Conservation (phyloP, 2,113 vertebrate genomes). For the Erythrolamprus reginae region DNA sequence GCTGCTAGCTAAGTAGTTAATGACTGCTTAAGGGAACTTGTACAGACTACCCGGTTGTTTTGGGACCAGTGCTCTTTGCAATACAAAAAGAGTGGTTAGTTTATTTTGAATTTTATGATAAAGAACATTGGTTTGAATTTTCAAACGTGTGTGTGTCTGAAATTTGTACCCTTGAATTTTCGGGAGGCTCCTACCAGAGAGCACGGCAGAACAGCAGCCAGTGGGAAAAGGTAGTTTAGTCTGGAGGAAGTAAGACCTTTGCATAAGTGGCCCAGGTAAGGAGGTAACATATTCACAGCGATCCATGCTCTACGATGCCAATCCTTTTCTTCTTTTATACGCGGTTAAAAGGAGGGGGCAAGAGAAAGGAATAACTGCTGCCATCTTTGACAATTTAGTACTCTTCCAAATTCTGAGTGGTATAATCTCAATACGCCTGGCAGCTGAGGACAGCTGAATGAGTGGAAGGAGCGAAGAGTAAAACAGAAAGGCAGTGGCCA, state of each 20-base stretch:
- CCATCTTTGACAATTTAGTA: neutral
- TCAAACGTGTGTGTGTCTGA: too few relatives aligned
- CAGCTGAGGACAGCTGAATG: neutral
- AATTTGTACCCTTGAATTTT: too few relatives aligned
- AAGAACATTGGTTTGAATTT: too few relatives aligned
- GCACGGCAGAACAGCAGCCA: too few relatives aligned
- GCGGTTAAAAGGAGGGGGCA: neutral
- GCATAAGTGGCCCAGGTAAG: neutral
- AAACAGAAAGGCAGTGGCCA: neutral
- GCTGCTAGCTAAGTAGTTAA: too few relatives aligned
- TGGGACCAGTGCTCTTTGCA: too few relatives aligned
- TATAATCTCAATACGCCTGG: neutral
- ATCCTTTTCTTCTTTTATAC: constrained; percentile 10
- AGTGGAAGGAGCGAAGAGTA: too few relatives aligned
- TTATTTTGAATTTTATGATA: too few relatives aligned
- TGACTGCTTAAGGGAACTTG: too few relatives aligned
- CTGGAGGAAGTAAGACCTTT: neutral
- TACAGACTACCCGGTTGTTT: too few relatives aligned
- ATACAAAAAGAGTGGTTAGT: too few relatives aligned
- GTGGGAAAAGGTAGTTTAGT: neutral
- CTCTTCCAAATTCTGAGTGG: neutral
- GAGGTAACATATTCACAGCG: neutral
- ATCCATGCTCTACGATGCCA: constrained; percentile 9
- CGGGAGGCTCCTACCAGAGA: too few relatives aligned
- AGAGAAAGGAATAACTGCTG: neutral